Conservation (phyloP, 2,797 vertebrate species). For the Rhynchonycteris naso region DNA sequence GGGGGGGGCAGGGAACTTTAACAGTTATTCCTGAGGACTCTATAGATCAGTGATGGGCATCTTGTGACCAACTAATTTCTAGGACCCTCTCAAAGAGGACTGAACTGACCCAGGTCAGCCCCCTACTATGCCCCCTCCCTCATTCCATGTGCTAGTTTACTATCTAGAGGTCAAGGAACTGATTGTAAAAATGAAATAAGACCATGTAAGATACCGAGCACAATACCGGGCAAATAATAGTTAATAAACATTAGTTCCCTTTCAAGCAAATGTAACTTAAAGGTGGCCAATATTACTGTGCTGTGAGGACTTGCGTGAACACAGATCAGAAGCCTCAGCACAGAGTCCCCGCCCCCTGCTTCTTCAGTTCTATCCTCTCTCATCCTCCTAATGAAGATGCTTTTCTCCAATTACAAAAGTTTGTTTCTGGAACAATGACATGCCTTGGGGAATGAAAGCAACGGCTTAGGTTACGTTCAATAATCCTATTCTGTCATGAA, state of each 20-base stretch:
- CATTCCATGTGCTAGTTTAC: neutral
- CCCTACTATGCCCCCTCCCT: neutral
- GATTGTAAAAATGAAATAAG: neutral
- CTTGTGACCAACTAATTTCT: neutral
- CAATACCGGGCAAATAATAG: neutral
- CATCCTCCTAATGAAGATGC: neutral
- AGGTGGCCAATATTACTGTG: neutral
- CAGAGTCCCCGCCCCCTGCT: neutral
- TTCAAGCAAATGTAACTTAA: neutral
- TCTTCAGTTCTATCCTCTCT: neutral
- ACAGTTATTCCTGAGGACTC: neutral
- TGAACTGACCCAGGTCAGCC: neutral
- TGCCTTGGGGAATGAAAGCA: neutral
- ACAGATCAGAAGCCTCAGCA: fast-evolving
- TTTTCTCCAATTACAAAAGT: neutral
- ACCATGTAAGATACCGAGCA: neutral
- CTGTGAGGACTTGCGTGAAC: neutral
- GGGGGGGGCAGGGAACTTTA: neutral
- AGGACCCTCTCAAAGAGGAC: neutral
- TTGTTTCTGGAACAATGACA: neutral
- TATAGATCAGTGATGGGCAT: neutral
- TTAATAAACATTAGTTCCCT: neutral
- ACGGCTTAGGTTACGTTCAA: neutral
- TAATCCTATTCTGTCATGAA: constrained; percentile 27
- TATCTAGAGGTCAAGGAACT: neutral